phyloP scores from a whole-genome alignment of 2,888 invertebrate species.

The Tuta absoluta region DNA sequence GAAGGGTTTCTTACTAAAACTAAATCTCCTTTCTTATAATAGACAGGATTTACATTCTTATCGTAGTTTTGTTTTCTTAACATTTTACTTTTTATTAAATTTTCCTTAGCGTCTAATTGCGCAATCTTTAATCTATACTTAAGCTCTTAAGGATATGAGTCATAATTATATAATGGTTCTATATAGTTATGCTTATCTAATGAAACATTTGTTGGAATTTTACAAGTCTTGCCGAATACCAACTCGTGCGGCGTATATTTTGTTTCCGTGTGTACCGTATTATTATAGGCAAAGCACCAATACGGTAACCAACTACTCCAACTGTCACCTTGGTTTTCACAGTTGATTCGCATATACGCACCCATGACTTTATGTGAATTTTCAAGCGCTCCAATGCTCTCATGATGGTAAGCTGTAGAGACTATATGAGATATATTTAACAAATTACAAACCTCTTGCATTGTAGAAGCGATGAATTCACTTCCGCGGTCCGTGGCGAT shows the following conservation, averaged over 20 bases:
- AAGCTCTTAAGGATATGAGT: conserved; percentile 11
- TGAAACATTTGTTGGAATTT: neutral
- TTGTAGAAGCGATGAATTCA: conserved; percentile 30
- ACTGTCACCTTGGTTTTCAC: neutral
- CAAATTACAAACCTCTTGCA: conserved; percentile 35
- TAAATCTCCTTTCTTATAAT: conserved; percentile 9
- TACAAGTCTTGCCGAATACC: conserved; percentile 4
- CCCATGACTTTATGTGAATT: conserved; percentile 27
- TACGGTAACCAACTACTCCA: conserved; percentile 21
- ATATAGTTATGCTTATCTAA: neutral
- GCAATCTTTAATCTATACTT: conserved; percentile 13
- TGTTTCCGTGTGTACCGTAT: conserved; percentile 18
- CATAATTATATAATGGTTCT: conserved; percentile 12
- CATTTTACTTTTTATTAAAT: neutral
- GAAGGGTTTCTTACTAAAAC: conserved; percentile 11
- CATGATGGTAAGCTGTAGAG: conserved; percentile 34
- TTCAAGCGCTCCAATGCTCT: conserved; percentile 25
- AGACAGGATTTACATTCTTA: neutral
- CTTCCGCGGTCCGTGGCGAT: conserved; percentile 30
- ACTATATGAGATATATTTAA: conserved; percentile 31
- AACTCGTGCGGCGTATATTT: conserved; percentile 7
- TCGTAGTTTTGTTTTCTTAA: neutral
- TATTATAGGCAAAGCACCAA: conserved; percentile 19
- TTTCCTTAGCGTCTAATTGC: neutral
- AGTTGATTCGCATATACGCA: conserved; percentile 27